phyloP scores from a whole-genome alignment of 53 echinoderm and acorn worm species.

The Astropecten irregularis region DNA sequence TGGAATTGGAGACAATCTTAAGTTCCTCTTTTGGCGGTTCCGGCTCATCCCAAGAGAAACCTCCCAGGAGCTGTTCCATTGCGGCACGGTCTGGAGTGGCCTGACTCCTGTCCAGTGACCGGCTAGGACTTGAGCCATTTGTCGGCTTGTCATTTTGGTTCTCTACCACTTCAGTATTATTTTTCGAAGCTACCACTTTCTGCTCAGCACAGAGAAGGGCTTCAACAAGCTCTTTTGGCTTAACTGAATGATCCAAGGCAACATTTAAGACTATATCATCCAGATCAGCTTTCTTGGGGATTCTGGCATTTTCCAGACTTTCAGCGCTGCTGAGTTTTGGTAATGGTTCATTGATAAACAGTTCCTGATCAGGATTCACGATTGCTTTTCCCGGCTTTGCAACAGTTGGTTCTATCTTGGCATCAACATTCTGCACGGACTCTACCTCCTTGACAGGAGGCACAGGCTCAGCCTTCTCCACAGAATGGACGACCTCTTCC shows the following conservation, averaged over 20 bases:
- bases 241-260: background rate
- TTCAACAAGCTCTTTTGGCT: background rate
- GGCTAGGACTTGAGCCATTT: constrained; percentile 13
- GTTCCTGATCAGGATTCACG: background rate
- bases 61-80: constrained; percentile 52
- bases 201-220: background rate
- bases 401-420: background rate
- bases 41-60: constrained; percentile 35
- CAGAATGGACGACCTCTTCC: constrained; percentile 27
- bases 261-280: constrained; percentile 32
- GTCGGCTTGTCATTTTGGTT: background rate
- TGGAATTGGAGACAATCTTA: background rate
- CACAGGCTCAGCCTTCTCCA: constrained; percentile 10
- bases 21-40: background rate
- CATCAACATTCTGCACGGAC: background rate
- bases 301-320: background rate
- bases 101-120: constrained; percentile 3
- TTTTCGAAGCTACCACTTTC: background rate
- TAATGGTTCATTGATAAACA: constrained; percentile 35
- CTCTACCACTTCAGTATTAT: background rate
- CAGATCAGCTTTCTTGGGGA: constrained; percentile 27
- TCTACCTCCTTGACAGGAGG: background rate
- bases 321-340: background rate
- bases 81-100: constrained; percentile 39
- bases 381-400: background rate